Conservation (phyloP, 1,140 invertebrate genomes). For the Drepana arcuata region DNA sequence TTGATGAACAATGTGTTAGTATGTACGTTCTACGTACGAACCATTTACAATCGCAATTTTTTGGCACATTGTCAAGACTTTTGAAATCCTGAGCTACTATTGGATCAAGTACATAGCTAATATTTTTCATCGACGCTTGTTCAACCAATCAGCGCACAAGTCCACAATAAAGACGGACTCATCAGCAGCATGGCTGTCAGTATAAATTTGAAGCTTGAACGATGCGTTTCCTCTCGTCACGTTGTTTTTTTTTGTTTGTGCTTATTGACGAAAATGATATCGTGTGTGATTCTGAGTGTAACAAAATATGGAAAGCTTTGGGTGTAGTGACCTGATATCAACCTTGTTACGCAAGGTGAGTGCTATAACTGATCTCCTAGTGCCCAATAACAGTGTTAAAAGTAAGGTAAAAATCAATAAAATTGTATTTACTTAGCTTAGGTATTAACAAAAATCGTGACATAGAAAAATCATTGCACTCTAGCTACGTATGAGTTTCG, state of each 20-base stretch:
- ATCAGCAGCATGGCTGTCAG: slow-evolving; percentile 88
- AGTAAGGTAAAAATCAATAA: too few relatives aligned
- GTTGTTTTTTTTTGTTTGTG: slow-evolving; percentile 69
- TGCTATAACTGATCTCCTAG: slow-evolving; percentile 3
- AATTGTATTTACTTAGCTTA: too few relatives aligned
- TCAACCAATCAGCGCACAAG: slow-evolving; percentile 76
- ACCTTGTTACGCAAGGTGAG: slow-evolving; percentile 49
- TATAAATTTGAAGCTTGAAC: slow-evolving; percentile 88
- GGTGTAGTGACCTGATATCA: slow-evolving; percentile 66
- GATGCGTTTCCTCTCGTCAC: slow-evolving; percentile 83
- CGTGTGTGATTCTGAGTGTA: slow-evolving; percentile 53
- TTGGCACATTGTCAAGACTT: slow-evolving; percentile 46
- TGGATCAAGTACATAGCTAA: slow-evolving; percentile 37
- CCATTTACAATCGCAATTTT: too few relatives aligned
- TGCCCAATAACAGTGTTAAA: too few relatives aligned
- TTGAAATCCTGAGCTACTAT: slow-evolving; percentile 38
- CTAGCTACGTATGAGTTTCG: slow-evolving; percentile 31
- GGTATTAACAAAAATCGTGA: slow-evolving; percentile 19
- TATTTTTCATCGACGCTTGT: slow-evolving; percentile 39
- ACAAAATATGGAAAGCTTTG: slow-evolving; percentile 60
- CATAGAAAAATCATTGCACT: slow-evolving; percentile 34
- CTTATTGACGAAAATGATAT: slow-evolving; percentile 66
- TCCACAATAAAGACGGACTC: slow-evolving; percentile 82
- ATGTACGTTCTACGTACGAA: too few relatives aligned
- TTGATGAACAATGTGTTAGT: too few relatives aligned